These are phyloP conservation scores for Gobio occitaniae DNA, from an alignment of 2,797 vertebrate species.

Conservation along the genomic window DNA sequence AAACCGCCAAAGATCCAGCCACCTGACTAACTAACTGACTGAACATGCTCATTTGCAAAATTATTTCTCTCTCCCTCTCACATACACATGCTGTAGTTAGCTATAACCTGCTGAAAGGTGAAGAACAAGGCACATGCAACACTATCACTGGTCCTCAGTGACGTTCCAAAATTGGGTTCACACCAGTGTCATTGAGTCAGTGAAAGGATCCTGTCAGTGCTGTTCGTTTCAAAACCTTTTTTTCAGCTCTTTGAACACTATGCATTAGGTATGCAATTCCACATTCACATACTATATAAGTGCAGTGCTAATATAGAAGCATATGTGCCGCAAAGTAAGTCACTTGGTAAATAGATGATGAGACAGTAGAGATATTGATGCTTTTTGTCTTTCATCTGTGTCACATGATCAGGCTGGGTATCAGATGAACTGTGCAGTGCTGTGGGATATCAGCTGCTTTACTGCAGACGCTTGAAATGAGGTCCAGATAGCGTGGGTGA, in stretches of 20 bases:
- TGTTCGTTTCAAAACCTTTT: not conserved
- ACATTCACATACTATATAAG: not conserved
- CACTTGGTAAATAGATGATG: conserved; percentile 7
- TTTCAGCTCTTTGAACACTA: not conserved
- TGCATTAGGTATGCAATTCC: not conserved
- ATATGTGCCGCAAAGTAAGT: not conserved
- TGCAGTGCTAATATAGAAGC: not conserved
- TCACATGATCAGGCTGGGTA: conserved; percentile 39
- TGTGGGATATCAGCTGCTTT: conserved; percentile 20
- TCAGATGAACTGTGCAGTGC: conserved; percentile 33
- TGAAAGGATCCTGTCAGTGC: not conserved
- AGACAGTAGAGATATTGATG: conserved; percentile 16
- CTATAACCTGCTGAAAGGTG: conserved; percentile 11
- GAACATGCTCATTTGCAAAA: not conserved
- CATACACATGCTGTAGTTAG: not conserved
- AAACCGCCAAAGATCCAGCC: not conserved
- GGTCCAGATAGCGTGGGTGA: not conserved
- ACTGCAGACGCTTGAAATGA: not conserved
- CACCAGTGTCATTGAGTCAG: not conserved
- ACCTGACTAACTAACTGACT: not conserved
- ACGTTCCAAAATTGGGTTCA: conserved; percentile 28
- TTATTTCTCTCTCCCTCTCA: not conserved
- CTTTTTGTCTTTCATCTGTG: conserved; percentile 22
- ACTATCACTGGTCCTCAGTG: conserved; percentile 3
- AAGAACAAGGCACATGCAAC: conserved; percentile 4